Evolutionary conservation across 2,113 vertebrate species (phyloP).

Genomic region (Trematomus loennbergii): DNA sequence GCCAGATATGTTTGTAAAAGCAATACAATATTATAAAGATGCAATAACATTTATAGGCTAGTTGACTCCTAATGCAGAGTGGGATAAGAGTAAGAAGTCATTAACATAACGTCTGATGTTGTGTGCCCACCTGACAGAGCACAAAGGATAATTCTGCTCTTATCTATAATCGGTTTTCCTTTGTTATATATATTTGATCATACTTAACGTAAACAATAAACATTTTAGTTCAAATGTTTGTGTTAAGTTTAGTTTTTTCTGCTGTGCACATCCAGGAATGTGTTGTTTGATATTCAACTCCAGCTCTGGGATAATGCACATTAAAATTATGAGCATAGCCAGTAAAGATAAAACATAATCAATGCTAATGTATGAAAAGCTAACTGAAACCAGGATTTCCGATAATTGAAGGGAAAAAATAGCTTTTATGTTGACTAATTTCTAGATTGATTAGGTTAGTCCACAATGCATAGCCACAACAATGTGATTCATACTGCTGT

Average conservation of each 20-base stretch:
- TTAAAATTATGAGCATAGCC: not conserved
- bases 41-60: not conserved
- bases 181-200: not conserved
- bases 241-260: not conserved
- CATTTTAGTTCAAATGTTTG: not conserved
- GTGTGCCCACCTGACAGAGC: not conserved
- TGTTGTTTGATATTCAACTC: not conserved
- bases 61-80: not conserved
- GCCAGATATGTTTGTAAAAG: not conserved
- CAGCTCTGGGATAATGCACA: not conserved
- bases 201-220: not conserved
- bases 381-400: not conserved
- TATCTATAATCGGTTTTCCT: not conserved
- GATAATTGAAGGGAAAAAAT: not conserved
- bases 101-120: not conserved
- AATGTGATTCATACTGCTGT: not conserved
- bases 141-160: not conserved
- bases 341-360: not conserved
- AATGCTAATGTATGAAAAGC: not conserved
- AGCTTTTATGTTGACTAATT: not conserved
- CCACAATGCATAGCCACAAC: not conserved
- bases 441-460: not conserved
- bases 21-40: not conserved
- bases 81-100: not conserved
- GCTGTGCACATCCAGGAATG: not conserved